Conservation (phyloP, 2,888 invertebrate genomes). For the Orgyia antiqua region DNA sequence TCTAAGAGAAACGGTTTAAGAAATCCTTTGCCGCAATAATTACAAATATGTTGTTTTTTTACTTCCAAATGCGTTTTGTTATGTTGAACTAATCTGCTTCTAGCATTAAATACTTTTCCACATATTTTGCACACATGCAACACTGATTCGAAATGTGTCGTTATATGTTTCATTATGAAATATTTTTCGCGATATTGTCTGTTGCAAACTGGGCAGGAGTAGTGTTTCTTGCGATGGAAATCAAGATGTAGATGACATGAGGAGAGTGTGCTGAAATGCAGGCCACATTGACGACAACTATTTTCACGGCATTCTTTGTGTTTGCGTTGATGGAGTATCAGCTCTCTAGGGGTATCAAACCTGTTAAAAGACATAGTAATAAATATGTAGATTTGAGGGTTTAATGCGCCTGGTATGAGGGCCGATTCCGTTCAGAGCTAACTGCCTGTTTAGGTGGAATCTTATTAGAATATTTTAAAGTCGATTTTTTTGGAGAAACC, state of each 20-base stretch:
- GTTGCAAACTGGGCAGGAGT: conserved; percentile 77
- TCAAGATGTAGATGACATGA: conserved; percentile 50
- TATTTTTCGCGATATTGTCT: conserved; percentile 72
- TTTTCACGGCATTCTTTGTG: conserved; percentile 34
- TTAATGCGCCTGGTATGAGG: neutral
- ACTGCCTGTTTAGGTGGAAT: too few species aligned
- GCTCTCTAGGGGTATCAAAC: conserved; percentile 45
- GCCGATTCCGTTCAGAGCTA: neutral
- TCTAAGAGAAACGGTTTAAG: conserved; percentile 37
- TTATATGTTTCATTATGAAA: conserved; percentile 48
- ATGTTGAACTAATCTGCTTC: conserved; percentile 48
- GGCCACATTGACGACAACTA: conserved; percentile 55
- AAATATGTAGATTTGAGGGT: neutral
- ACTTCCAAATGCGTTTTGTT: conserved; percentile 54
- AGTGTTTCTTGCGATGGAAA: conserved; percentile 45
- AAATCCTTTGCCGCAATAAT: conserved; percentile 72
- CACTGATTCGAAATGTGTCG: conserved; percentile 50
- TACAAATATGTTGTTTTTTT: conserved; percentile 68
- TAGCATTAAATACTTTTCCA: conserved; percentile 56
- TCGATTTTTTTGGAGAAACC: too few species aligned
- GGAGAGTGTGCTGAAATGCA: conserved; percentile 42
- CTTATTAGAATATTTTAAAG: too few species aligned
- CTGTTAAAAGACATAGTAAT: too few species aligned
- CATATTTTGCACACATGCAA: conserved; percentile 73
- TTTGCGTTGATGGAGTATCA: conserved; percentile 44